Evolutionary conservation across 2,113 vertebrate genomes (phyloP).

Genomic region (Tupaia chinensis): DNA sequence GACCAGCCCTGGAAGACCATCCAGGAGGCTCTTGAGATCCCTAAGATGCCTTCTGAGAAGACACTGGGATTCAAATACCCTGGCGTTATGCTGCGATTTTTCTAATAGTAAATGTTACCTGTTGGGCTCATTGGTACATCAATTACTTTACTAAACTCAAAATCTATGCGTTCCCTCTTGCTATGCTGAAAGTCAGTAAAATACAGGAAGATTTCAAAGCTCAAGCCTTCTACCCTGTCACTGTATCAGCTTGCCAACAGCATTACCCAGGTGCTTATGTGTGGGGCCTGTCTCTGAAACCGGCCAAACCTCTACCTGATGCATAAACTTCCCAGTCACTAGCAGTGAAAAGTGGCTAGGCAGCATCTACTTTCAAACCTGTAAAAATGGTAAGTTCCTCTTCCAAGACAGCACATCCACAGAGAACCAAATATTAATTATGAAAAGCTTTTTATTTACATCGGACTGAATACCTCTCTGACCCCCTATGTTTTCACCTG

Average conservation of each 20-base stretch:
- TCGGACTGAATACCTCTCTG: background rate
- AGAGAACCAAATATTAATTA: background rate
- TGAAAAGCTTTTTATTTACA: background rate
- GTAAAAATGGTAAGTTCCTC: background rate
- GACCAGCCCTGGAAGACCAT: background rate
- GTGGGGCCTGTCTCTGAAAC: background rate
- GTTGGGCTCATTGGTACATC: background rate
- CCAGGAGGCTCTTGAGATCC: background rate
- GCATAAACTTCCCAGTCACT: background rate
- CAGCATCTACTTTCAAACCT: background rate
- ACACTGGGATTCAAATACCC: conserved; percentile 21
- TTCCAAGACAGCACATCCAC: background rate
- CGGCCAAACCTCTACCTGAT: background rate
- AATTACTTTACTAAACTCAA: background rate
- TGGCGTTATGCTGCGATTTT: background rate
- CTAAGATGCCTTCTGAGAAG: background rate
- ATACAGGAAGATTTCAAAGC: background rate
- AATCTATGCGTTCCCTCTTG: background rate
- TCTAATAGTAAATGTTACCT: background rate
- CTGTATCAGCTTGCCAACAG: background rate
- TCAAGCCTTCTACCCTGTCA: background rate
- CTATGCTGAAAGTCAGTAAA: background rate
- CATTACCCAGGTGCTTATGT: rapidly evolving
- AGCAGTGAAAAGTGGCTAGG: background rate
- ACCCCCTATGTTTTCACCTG: background rate